Evolutionary conservation across 2,797 vertebrate genomes (phyloP), one percentile per base, ranked within the genome.

Genomic region (Australoheros facetus): DNA sequence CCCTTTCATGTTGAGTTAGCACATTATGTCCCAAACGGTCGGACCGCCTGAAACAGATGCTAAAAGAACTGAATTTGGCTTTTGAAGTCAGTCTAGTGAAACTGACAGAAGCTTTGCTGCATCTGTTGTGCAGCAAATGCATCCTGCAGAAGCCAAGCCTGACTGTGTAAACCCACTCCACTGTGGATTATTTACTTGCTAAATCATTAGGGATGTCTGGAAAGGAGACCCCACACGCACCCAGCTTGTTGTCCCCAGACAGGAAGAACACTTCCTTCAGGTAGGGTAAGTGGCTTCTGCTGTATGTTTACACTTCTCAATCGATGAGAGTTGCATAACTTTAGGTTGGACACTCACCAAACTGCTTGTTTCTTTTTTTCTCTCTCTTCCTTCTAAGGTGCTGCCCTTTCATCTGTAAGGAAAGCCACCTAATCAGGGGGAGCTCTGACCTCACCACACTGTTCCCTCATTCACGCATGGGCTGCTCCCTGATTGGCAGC

Each of bases 311-410:
- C 84, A 78, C 78, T 80, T 78, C 71, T 78, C 84, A 73, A 89
- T 94, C 90, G 83, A 94, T 93, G 74, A 56, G 56, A 53, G 87
- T 92, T 94, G 81, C 88, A 80, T 93, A 93, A 94, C 87, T 84
- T 87, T 83, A 69, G 78, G 83, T 81, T 23, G 19, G 81, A 77
- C 81, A 73, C 86, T 94, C 90, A 91, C 77, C 90, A 87, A 87
- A 90, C 88, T 30, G 11, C 77, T 60, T 79, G 64, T 79, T 59
- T 80, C 62, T 26, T 64, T 55, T 37, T 12, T 58, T 55, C 32
- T 45, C 73, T 60, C 56, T 30, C 13, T 64, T 74, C 59, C 71
- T 72, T 74, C 70, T 17, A 77, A 87, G 85, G 48, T 58, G 77
- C 82, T 83, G 89, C 80, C 73, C 82, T 76, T 79, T 89, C 86